phyloP scores from a whole-genome alignment of 2,888 invertebrate species.

The Scaptomyza tumidula region DNA sequence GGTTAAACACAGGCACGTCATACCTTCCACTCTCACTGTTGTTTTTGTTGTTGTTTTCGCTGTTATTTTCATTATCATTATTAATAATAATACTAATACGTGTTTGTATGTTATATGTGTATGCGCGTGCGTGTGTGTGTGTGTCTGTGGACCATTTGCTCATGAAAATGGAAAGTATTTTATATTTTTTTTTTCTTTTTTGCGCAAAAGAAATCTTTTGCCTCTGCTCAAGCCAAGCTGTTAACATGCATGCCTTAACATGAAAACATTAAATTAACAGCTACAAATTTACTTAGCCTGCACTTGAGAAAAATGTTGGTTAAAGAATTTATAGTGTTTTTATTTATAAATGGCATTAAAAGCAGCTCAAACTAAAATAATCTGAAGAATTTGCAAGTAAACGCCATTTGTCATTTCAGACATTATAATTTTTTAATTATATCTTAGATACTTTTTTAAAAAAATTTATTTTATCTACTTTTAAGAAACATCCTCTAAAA shows the following conservation, averaged over 20 bases:
- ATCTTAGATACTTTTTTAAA: too few species aligned
- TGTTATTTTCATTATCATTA: constrained; percentile 45
- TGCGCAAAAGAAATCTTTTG: constrained; percentile 72
- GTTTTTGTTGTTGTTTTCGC: constrained; percentile 29
- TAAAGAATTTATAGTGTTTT: background rate
- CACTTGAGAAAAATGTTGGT: background rate
- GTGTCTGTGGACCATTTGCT: constrained; percentile 59
- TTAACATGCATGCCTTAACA: constrained; percentile 77
- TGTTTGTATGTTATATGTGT: constrained; percentile 4
- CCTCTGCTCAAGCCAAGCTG: constrained; percentile 45
- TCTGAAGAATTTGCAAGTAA: too few species aligned
- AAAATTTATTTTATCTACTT: too few species aligned
- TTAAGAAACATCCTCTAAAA: too few species aligned
- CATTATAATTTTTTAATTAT: too few species aligned
- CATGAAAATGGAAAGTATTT: constrained; percentile 76
- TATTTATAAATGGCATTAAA: background rate
- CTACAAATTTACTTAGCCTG: constrained; percentile 27
- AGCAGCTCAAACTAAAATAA: too few species aligned
- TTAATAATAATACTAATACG: constrained; percentile 42
- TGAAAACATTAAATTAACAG: constrained; percentile 66
- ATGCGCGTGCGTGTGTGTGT: constrained; percentile 37
- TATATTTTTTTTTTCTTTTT: constrained; percentile 34
- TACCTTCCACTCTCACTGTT: constrained; percentile 16
- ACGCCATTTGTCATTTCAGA: too few species aligned
- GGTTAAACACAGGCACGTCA: constrained; percentile 71